These are phyloP conservation scores for Hydrozoanthus tunicans DNA, from an alignment of 64 coral and sea anemone genomes.

Conservation along the genomic window DNA sequence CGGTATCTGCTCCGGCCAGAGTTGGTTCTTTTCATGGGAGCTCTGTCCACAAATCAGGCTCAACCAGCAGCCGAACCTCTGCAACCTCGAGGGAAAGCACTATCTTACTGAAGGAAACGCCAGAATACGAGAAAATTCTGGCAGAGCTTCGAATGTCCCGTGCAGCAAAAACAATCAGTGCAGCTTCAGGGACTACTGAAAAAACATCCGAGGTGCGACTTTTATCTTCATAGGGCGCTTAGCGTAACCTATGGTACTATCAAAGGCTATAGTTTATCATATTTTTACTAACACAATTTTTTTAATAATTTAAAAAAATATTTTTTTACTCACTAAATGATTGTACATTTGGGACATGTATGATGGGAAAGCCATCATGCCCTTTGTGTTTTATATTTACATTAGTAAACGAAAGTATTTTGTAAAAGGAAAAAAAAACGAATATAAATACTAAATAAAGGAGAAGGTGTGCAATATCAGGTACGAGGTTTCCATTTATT, in stretches of 20 bases:
- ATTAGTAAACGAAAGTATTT: too few species aligned
- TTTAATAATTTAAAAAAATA: too few species aligned
- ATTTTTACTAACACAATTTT: too few species aligned
- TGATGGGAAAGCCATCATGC: too few species aligned
- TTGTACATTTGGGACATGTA: too few species aligned
- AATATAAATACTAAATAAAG: too few species aligned
- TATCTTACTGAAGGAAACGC: not conserved
- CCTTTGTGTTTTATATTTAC: too few species aligned
- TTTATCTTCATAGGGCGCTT: not conserved
- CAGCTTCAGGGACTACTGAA: not conserved
- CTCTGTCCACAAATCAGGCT: not conserved
- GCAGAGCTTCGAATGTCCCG: slow-evolving; percentile 20
- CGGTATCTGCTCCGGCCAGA: slow-evolving; percentile 11
- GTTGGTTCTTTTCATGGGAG: not conserved
- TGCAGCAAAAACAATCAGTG: not conserved
- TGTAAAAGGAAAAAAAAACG: too few species aligned
- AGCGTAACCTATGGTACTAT: not conserved
- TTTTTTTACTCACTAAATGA: too few species aligned
- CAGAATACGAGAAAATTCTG: slow-evolving; percentile 27
- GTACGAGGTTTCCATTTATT: too few species aligned
- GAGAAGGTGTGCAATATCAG: too few species aligned
- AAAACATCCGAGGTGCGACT: slow-evolving; percentile 3
- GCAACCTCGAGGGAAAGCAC: not conserved
- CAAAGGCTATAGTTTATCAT: too few species aligned
- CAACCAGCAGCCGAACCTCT: slow-evolving; percentile 14